These are phyloP conservation scores for Pogonocichla stellata DNA, from an alignment of 2,113 vertebrate species.

Conservation along the genomic window DNA sequence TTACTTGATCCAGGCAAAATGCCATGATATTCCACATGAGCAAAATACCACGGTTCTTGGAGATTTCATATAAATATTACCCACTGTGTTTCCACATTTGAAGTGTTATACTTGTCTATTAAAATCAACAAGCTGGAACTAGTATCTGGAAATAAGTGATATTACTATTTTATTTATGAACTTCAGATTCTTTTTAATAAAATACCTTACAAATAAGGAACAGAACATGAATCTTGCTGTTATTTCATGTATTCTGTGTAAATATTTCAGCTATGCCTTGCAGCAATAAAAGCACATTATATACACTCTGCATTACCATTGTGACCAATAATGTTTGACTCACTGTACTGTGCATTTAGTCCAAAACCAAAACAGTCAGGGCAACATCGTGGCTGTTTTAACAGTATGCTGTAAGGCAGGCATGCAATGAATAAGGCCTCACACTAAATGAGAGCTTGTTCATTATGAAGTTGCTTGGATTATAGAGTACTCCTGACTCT, in stretches of 20 bases:
- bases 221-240: slow-evolving; percentile 37
- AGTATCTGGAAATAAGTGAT: slow-evolving; percentile 61
- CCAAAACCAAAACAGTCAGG: slow-evolving; percentile 48
- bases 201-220: slow-evolving; percentile 61
- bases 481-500: slow-evolving; percentile 21
- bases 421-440: slow-evolving; percentile 32
- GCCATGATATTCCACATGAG: slow-evolving; percentile 80
- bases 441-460: slow-evolving; percentile 35
- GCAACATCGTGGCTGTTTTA: background rate
- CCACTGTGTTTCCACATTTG: slow-evolving; percentile 84
- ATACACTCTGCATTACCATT: slow-evolving; percentile 23
- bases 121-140: slow-evolving; percentile 78
- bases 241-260: slow-evolving; percentile 46
- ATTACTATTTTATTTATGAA: slow-evolving; percentile 64
- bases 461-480: slow-evolving; percentile 5
- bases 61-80: slow-evolving; percentile 85
- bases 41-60: slow-evolving; percentile 77
- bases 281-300: slow-evolving; percentile 58
- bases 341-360: slow-evolving; percentile 24
- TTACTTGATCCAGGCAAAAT: slow-evolving; percentile 90
- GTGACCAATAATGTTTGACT: slow-evolving; percentile 65
- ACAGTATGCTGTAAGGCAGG: background rate
- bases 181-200: slow-evolving; percentile 49
- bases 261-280: slow-evolving; percentile 61
- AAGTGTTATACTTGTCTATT: slow-evolving; percentile 73